Percentiles rank a stretch among this genome's conserved stretches.
phyloP scores from a whole-genome alignment of 2,888 invertebrate genomes.

The Nysson spinosus region DNA sequence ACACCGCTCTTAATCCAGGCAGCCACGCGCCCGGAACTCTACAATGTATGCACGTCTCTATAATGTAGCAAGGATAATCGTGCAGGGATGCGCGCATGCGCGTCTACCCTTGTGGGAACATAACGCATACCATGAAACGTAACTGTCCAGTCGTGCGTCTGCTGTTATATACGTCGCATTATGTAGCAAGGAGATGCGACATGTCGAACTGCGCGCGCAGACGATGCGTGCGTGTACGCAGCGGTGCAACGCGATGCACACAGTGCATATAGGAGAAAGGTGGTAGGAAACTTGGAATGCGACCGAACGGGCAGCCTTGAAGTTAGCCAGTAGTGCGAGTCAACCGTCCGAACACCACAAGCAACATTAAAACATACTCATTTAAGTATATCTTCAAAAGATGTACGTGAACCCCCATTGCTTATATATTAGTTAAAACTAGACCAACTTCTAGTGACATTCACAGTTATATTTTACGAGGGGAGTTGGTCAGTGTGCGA shows the following conservation, averaged over 20 bases:
- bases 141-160: constrained; percentile 3
- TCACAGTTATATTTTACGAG: too few species aligned
- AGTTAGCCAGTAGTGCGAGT: constrained; percentile 69
- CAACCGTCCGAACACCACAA: constrained; percentile 58
- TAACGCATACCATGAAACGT: background rate
- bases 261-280: constrained; percentile 10
- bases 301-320: constrained; percentile 71
- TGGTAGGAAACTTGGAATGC: constrained; percentile 67
- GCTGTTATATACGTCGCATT: constrained; percentile 26
- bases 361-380: constrained; percentile 20
- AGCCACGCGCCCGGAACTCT: constrained; percentile 36
- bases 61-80: constrained; percentile 33
- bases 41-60: constrained; percentile 27
- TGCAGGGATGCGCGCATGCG: constrained; percentile 27
- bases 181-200: constrained; percentile 32
- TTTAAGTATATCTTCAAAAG: constrained; percentile 10
- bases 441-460: too few species aligned
- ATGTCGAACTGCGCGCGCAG: constrained; percentile 5
- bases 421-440: too few species aligned
- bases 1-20: constrained; percentile 20
- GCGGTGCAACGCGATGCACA: background rate
- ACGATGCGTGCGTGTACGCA: background rate
- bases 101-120: background rate
- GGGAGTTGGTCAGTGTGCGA: too few species aligned
- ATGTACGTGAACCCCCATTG: constrained; percentile 4